Evolutionary conservation across 2,888 invertebrate genomes (phyloP).

Genomic region (Azorinus chamasolen): DNA sequence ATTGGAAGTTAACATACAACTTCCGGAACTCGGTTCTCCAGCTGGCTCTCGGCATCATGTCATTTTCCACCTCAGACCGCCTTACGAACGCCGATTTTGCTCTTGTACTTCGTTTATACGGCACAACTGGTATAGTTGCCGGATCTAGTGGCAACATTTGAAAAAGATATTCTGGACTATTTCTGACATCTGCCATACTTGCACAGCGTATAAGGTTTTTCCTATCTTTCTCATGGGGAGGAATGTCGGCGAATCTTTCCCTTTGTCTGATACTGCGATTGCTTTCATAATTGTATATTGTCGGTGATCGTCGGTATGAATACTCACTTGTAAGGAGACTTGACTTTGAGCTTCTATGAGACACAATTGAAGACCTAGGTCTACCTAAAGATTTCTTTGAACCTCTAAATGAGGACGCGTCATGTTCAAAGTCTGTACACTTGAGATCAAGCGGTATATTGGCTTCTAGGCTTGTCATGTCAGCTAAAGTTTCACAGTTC

Average conservation of each 20-base stretch:
- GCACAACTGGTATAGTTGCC: slow-evolving; percentile 6
- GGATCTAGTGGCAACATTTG: slow-evolving; percentile 47
- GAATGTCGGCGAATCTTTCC: slow-evolving; percentile 42
- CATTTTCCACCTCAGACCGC: slow-evolving; percentile 42
- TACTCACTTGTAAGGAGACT: slow-evolving; percentile 49
- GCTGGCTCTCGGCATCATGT: slow-evolving; percentile 42
- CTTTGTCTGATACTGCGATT: slow-evolving; percentile 19
- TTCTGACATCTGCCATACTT: slow-evolving; percentile 75
- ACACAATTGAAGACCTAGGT: slow-evolving; percentile 56
- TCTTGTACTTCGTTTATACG: slow-evolving; percentile 47
- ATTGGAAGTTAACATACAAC: slow-evolving; percentile 75
- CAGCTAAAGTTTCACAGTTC: slow-evolving; percentile 40
- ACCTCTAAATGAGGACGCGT: slow-evolving; percentile 35
- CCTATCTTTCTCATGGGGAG: slow-evolving; percentile 68
- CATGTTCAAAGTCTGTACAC: slow-evolving; percentile 41
- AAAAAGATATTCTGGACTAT: slow-evolving; percentile 80
- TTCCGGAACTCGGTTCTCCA: slow-evolving; percentile 76
- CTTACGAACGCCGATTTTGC: slow-evolving; percentile 64
- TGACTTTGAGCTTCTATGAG: slow-evolving; percentile 53
- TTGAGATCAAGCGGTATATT: slow-evolving; percentile 62
- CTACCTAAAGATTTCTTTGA: slow-evolving; percentile 43
- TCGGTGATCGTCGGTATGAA: slow-evolving; percentile 45
- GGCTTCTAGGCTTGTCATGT: slow-evolving; percentile 40
- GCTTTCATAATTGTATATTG: slow-evolving; percentile 53
- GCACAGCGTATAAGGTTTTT: slow-evolving; percentile 74